Base-by-base conservation (phyloP, 53 echinoderm and acorn worm genomes). In the Arbacia lixula region DNA sequence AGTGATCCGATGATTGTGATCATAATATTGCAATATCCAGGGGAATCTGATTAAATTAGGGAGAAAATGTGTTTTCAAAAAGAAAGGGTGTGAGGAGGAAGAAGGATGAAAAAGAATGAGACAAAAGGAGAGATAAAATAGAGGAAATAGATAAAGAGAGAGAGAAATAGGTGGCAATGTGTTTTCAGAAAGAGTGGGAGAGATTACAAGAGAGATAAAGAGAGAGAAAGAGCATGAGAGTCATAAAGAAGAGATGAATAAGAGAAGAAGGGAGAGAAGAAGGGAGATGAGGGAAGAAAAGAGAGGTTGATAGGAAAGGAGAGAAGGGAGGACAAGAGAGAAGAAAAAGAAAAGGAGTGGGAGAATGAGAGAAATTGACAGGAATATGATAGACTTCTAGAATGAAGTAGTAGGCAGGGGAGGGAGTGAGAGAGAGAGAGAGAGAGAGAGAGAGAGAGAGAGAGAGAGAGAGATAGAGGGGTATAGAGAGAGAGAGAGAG, bases 241-340 rank as follows among this genome's bases (percentile, higher is more conserved):
- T 31, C 29, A 55, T 41, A 28, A 50, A 0, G 52, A 21, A 30
- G 50, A 76, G 50, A 49, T 43, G 76, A 46, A 76, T 50, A 76
- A 76, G 52, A 76, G 28, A 50, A 26, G 17, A 50, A 50, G 29
- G 76, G 12, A 17, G 52, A 43, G 0, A 46, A 76, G 76, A 76
- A 76, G 52, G 52, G 28, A 50, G 29, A 21, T 31, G 50, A 55
- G 76, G 12, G 17, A 50, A 43, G 0, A 50, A 76, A 27, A 16
- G 12, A 55, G 52, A 31, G 17, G 52, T 27, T 43, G 76, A 76
- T 27, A 8, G 56, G 56, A 26, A 14, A 3, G 31, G 4, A 25
- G 17, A 60, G n/a, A 29, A 28, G 12, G 9, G 27, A 9, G 31
- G 28, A 60, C 12, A 26, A 21, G 0, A 2, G 31, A 14, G 31